A percentile compares a stretch with the other conserved stretches of the same genome.
Evolutionary conservation across 2,888 invertebrate species (phyloP).

Genomic region (Eucriotettix oculatus): DNA sequence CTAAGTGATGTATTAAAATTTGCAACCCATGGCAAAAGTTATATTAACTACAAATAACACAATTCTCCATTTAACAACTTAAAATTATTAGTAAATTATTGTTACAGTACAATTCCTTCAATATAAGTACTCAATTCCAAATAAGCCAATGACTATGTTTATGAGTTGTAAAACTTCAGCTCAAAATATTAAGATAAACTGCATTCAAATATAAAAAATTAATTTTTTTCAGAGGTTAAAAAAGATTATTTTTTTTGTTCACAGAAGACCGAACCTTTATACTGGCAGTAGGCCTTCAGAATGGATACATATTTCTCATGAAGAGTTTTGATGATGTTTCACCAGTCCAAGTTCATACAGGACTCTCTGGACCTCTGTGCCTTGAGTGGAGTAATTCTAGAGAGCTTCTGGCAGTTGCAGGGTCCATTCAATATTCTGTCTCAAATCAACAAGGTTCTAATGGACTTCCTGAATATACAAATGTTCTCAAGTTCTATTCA

Average conservation of each 20-base stretch:
- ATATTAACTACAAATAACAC: too few relatives aligned
- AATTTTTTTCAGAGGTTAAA: not conserved
- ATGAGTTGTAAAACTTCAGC: too few relatives aligned
- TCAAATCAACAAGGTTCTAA: slow-evolving; percentile 12
- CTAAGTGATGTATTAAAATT: too few relatives aligned
- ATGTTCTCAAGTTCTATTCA: slow-evolving; percentile 82
- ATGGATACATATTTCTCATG: slow-evolving; percentile 78
- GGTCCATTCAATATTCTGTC: slow-evolving; percentile 37
- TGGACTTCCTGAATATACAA: slow-evolving; percentile 43
- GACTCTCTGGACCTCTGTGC: slow-evolving; percentile 57
- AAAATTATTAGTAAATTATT: too few relatives aligned
- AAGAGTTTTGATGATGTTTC: slow-evolving; percentile 87
- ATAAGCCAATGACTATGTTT: too few relatives aligned
- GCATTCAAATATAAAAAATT: not conserved
- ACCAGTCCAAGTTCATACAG: slow-evolving; percentile 70
- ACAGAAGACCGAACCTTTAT: slow-evolving; percentile 49
- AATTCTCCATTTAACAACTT: too few relatives aligned
- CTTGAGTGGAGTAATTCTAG: slow-evolving; percentile 97
- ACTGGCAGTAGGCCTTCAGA: slow-evolving; percentile 73
- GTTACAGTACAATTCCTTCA: too few relatives aligned
- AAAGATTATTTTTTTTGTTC: not conserved
- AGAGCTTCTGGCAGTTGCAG: slow-evolving; percentile 81
- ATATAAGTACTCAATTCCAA: too few relatives aligned
- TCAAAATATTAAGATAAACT: too few relatives aligned
- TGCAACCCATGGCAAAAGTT: too few relatives aligned